phyloP scores from a whole-genome alignment of 2,888 invertebrate species.

The Hecatera dysodea region DNA sequence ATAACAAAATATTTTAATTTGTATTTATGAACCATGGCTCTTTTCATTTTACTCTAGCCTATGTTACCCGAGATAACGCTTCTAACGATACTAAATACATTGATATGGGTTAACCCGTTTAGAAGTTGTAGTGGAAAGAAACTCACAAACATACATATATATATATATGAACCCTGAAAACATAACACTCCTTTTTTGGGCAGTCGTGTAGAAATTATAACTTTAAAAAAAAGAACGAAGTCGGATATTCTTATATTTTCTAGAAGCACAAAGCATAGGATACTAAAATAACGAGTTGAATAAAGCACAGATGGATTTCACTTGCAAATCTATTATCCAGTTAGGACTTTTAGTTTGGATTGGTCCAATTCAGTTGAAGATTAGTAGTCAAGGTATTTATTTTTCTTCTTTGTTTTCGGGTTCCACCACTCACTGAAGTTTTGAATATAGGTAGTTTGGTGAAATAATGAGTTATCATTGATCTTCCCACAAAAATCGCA shows the following conservation, averaged over 20 bases:
- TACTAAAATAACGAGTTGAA: no score
- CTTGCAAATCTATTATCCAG: not conserved
- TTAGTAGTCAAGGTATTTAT: not conserved
- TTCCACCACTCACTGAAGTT: constrained; percentile 28
- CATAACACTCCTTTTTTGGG: no score
- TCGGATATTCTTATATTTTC: not conserved
- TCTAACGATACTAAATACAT: no score
- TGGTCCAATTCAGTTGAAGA: not conserved
- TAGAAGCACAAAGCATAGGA: not conserved
- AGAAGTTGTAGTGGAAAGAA: no score
- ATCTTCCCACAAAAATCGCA: constrained; percentile 69
- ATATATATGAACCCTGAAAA: no score
- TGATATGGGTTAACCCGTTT: no score
- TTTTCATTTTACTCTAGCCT: no score
- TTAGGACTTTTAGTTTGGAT: not conserved
- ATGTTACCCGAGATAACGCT: no score
- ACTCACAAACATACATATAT: no score
- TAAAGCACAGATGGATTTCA: not conserved
- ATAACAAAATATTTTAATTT: no score
- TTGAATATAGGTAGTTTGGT: constrained; percentile 17
- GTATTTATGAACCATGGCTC: no score
- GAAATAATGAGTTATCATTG: constrained; percentile 55
- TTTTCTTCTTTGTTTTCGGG: not conserved
- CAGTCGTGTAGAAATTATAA: no score
- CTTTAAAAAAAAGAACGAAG: not conserved